Evolutionary conservation across 2,888 invertebrate genomes (phyloP).

Genomic region (Brenthis daphne): DNA sequence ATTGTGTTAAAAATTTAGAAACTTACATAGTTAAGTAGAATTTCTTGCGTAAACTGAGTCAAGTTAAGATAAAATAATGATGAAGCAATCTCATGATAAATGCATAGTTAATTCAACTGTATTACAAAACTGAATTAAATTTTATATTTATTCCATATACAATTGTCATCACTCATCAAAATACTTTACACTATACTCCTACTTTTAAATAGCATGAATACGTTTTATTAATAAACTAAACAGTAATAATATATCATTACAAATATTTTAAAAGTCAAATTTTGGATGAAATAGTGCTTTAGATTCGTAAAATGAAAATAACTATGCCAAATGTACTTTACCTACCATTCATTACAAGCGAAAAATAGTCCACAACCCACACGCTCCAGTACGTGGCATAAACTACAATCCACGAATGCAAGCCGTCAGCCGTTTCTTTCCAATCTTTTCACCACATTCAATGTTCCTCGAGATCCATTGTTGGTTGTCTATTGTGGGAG

Average conservation of each 20-base stretch:
- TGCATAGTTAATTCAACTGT: background rate
- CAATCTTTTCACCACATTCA: conserved; percentile 37
- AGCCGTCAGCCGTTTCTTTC: conserved; percentile 29
- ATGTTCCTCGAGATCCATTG: conserved; percentile 44
- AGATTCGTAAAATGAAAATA: no score
- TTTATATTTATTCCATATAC: no score
- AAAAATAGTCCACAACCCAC: conserved; percentile 7
- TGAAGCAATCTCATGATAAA: background rate
- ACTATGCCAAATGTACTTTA: background rate
- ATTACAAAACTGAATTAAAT: no score
- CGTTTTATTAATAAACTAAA: no score
- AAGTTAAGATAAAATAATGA: background rate
- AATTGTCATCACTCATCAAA: no score
- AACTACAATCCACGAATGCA: conserved; percentile 22
- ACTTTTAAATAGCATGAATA: no score
- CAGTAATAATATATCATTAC: no score
- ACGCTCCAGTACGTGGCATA: conserved; percentile 19
- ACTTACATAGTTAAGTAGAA: no score
- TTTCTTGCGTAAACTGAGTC: background rate
- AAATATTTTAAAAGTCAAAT: no score
- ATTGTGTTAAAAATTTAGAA: background rate
- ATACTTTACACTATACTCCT: no score
- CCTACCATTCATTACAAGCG: background rate
- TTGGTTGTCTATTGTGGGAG: conserved; percentile 61
- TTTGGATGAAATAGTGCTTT: no score